Evolutionary conservation across 2,797 vertebrate species (phyloP).

Genomic region (Sebastes matsubarae): DNA sequence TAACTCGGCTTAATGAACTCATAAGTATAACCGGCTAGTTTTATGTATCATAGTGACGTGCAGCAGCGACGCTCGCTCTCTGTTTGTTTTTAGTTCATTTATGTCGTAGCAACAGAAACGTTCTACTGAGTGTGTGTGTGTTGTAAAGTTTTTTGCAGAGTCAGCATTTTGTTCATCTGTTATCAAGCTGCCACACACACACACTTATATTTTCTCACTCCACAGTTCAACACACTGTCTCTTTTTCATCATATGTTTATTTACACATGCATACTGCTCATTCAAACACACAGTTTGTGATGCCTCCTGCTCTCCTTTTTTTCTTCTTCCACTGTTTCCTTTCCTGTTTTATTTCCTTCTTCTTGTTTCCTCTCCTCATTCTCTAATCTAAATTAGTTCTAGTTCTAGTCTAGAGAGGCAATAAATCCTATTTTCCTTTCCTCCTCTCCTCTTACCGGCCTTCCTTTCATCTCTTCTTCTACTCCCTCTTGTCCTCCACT

Average conservation of each 20-base stretch:
- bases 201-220: not conserved
- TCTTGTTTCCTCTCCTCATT: not conserved
- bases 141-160: not conserved
- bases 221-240: not conserved
- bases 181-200: not conserved
- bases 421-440: not conserved
- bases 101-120: not conserved
- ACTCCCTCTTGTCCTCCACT: not conserved
- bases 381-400: not conserved
- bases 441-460: not conserved
- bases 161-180: slow-evolving; percentile 28
- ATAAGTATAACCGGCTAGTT: not conserved
- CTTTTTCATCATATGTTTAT: not conserved
- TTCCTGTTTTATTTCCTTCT: not conserved
- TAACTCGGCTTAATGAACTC: slow-evolving; percentile 29
- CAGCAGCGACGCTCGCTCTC: not conserved
- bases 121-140: not conserved
- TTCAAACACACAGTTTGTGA: not conserved
- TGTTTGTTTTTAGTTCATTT: not conserved
- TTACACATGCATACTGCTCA: not conserved
- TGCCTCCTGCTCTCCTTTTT: not conserved
- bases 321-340: not conserved
- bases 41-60: slow-evolving; percentile 4
- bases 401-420: not conserved
- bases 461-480: not conserved